These are phyloP conservation scores for Seriola quinqueradiata DNA, from an alignment of 2,113 vertebrate species.

Conservation along the genomic window DNA sequence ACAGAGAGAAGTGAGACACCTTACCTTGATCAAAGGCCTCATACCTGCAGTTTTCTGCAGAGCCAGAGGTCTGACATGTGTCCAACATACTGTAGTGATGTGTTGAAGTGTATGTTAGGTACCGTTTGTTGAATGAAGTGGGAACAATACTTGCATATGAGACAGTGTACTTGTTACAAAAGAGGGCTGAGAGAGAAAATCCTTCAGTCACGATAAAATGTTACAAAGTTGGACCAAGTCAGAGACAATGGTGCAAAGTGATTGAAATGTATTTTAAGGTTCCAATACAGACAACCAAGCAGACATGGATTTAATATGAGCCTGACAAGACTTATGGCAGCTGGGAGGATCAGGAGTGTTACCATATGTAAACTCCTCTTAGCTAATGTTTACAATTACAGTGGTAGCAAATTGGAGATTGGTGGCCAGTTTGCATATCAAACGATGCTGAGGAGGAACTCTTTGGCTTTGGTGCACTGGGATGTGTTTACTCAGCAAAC, in stretches of 20 bases:
- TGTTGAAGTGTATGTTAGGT: neutral
- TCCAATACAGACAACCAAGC: neutral
- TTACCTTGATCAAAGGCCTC: neutral
- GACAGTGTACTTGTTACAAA: neutral
- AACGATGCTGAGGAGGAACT: slow-evolving; percentile 59
- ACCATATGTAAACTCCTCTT: slow-evolving; percentile 61
- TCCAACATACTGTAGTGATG: neutral
- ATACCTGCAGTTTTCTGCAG: slow-evolving; percentile 19
- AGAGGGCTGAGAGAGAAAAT: neutral
- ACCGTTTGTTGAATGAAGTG: neutral
- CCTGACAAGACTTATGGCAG: slow-evolving; percentile 23
- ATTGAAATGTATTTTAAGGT: neutral
- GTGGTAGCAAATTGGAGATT: slow-evolving; percentile 65
- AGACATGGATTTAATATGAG: slow-evolving; percentile 20
- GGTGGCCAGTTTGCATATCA: slow-evolving; percentile 69
- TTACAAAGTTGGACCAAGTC: neutral
- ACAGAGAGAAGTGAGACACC: slow-evolving; percentile 2
- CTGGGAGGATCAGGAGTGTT: slow-evolving; percentile 48
- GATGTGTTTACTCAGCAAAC: slow-evolving; percentile 80
- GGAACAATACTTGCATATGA: neutral
- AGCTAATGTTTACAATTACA: slow-evolving; percentile 71
- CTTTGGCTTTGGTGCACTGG: slow-evolving; percentile 53
- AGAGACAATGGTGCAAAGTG: neutral
- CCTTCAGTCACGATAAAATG: neutral
- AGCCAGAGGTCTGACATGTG: neutral